Percentiles rank a stretch among this genome's conserved stretches.
phyloP scores from a whole-genome alignment of 2,113 vertebrate species.

The Brachirus orientalis region DNA sequence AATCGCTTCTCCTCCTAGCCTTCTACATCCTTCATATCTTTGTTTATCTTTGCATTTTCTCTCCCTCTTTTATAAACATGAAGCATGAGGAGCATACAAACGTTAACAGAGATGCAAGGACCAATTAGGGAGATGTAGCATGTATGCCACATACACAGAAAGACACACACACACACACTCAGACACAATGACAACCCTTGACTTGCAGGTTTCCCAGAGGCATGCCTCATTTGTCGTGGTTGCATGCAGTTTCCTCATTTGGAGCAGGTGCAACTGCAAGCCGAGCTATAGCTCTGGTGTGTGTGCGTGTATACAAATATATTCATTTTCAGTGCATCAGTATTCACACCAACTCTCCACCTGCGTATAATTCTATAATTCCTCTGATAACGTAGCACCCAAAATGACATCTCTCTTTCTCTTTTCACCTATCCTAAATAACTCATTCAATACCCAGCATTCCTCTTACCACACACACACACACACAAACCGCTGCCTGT shows the following conservation, averaged over 20 bases:
- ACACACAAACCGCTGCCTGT: slow-evolving; percentile 4
- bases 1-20: no score
- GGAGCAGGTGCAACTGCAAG: slow-evolving; percentile 58
- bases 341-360: slow-evolving; percentile 65
- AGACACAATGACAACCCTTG: slow-evolving; percentile 39
- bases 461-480: slow-evolving; percentile 21
- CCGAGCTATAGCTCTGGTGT: slow-evolving; percentile 31
- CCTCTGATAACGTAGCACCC: slow-evolving; percentile 65
- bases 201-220: slow-evolving; percentile 44
- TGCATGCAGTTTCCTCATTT: slow-evolving; percentile 66
- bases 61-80: slow-evolving; percentile 1
- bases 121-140: slow-evolving; percentile 29
- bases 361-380: slow-evolving; percentile 72
- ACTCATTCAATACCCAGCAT: slow-evolving; percentile 28
- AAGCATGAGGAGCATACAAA: slow-evolving; percentile 34
- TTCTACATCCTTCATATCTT: slow-evolving; percentile 16
- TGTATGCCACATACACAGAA: neutral
- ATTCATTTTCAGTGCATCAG: slow-evolving; percentile 57
- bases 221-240: slow-evolving; percentile 58
- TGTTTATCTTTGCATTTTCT: slow-evolving; percentile 24
- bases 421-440: slow-evolving; percentile 51
- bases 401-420: slow-evolving; percentile 63
- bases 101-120: slow-evolving; percentile 16
- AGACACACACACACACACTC: slow-evolving; percentile 9
- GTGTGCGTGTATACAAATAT: slow-evolving; percentile 55